Evolutionary conservation across 2,113 vertebrate genomes (phyloP).

Genomic region (Menidia beryllina): DNA sequence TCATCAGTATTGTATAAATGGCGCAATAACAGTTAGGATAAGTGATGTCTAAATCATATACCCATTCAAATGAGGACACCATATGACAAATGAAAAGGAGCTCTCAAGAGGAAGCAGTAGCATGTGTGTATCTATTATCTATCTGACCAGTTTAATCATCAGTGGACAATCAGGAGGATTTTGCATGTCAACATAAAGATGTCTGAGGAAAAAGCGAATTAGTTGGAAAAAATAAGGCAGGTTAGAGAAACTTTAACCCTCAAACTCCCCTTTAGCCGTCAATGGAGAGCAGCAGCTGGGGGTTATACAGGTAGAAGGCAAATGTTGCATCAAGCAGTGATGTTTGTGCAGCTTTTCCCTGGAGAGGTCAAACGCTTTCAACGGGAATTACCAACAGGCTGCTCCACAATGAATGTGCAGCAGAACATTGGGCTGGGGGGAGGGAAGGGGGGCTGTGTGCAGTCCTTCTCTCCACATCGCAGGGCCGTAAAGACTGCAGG

Average conservation of each 20-base stretch:
- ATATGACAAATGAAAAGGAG: neutral
- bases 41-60: neutral
- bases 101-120: neutral
- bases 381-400: constrained; percentile 63
- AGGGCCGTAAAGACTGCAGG: constrained; percentile 27
- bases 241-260: neutral
- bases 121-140: neutral
- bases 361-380: constrained; percentile 53
- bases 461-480: constrained; percentile 52
- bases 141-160: neutral
- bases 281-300: constrained; percentile 17
- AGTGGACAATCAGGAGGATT: neutral
- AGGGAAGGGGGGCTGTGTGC: constrained; percentile 73
- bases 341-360: constrained; percentile 66
- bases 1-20: neutral
- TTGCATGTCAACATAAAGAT: constrained; percentile 2
- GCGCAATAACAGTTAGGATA: neutral
- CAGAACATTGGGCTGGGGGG: constrained; percentile 70
- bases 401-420: constrained; percentile 76
- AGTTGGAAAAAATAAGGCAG: neutral
- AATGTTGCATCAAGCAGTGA: constrained; percentile 69
- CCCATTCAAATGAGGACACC: neutral
- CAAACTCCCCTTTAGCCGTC: constrained; percentile 2
- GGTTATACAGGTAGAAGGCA: constrained; percentile 39
- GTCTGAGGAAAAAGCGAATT: neutral